These are phyloP conservation scores for Heliconius hortense DNA, from an alignment of 2,888 invertebrate genomes.

Conservation along the genomic window DNA sequence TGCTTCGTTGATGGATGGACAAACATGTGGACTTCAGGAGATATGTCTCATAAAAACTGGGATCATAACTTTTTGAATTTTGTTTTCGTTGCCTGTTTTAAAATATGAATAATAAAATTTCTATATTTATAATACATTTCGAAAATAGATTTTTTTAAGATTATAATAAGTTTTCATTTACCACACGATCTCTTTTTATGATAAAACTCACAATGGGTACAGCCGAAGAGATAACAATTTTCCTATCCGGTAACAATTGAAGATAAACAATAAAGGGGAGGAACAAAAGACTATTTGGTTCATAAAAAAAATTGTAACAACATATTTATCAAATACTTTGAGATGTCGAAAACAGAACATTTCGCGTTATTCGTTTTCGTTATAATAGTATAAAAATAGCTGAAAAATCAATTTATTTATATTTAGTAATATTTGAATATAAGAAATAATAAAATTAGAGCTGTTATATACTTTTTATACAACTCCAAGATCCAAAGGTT, in stretches of 20 bases:
- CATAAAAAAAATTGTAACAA: background rate
- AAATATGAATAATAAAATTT: no score
- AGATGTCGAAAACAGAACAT: background rate
- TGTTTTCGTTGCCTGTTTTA: no score
- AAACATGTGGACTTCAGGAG: no score
- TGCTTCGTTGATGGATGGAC: no score
- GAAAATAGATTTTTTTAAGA: background rate
- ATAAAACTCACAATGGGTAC: background rate
- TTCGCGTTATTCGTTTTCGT: no score
- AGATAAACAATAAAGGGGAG: slow-evolving; percentile 5
- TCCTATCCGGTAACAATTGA: slow-evolving; percentile 6
- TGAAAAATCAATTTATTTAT: no score
- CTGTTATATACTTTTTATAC: no score
- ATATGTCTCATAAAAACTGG: no score
- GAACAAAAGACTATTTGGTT: slow-evolving; percentile 13
- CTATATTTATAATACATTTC: background rate
- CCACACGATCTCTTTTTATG: background rate
- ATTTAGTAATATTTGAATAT: no score
- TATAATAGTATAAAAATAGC: background rate
- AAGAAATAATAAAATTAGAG: no score
- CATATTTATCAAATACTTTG: slow-evolving; percentile 2
- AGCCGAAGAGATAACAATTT: background rate
- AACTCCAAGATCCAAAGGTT: no score
- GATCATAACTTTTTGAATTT: no score
- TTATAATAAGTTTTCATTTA: background rate